phyloP scores from a whole-genome alignment of 2,797 vertebrate species.

The Phyllotis vaccarum region DNA sequence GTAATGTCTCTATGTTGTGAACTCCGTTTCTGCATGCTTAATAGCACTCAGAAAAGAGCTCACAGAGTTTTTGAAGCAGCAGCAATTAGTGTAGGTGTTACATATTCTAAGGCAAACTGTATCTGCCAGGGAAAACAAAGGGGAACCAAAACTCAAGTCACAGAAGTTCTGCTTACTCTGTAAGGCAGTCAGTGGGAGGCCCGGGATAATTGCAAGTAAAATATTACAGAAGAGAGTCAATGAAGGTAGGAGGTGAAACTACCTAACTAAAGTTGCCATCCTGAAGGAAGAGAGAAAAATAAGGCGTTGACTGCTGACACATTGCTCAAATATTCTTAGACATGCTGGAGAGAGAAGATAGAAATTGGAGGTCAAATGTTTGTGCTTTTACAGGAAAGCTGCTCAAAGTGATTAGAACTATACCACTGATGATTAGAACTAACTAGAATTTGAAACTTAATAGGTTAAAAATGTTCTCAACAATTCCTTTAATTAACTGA shows the following conservation, averaged over 20 bases:
- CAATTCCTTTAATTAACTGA: background rate
- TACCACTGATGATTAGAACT: background rate
- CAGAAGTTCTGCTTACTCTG: slow-evolving; percentile 65
- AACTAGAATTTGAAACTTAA: background rate
- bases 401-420: background rate
- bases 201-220: slow-evolving; percentile 63
- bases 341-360: background rate
- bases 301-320: background rate
- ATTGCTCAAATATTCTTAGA: slow-evolving; percentile 20
- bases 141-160: slow-evolving; percentile 69
- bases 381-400: background rate
- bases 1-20: slow-evolving; percentile 57
- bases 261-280: slow-evolving; percentile 50
- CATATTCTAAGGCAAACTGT: slow-evolving; percentile 59
- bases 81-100: slow-evolving; percentile 72
- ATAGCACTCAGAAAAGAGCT: slow-evolving; percentile 60
- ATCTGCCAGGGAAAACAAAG: slow-evolving; percentile 79
- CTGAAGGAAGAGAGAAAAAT: slow-evolving; percentile 24
- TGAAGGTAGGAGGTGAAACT: slow-evolving; percentile 59
- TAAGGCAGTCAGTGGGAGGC: slow-evolving; percentile 70
- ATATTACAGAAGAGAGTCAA: slow-evolving; percentile 62
- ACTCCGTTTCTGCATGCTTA: slow-evolving; percentile 51
- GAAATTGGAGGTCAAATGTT: background rate
- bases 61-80: slow-evolving; percentile 59
- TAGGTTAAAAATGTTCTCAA: background rate